These are phyloP conservation scores for Rallus limicola DNA, from an alignment of 2,113 vertebrate genomes.

Conservation along the genomic window DNA sequence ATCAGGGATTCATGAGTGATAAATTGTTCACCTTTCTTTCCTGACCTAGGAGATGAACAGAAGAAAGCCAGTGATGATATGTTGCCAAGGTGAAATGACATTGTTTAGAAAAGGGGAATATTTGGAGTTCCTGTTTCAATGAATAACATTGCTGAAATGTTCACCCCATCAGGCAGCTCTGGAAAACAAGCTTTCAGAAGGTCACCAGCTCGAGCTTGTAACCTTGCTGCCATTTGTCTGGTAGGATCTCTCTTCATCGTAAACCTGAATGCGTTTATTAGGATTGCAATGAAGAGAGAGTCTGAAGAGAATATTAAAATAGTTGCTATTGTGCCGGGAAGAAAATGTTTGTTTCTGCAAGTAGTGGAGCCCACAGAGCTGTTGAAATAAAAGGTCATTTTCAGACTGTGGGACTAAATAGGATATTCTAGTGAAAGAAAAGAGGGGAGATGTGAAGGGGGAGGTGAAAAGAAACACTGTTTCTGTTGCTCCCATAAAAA, in stretches of 20 bases:
- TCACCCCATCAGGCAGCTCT: slow-evolving; percentile 47
- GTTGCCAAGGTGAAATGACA: slow-evolving; percentile 46
- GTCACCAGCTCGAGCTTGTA: slow-evolving; percentile 31
- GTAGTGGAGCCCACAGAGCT: slow-evolving; percentile 2
- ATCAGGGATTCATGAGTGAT: not conserved
- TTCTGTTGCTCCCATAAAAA: not conserved
- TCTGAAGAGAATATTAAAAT: slow-evolving; percentile 68
- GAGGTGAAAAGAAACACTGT: not conserved
- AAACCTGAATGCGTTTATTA: slow-evolving; percentile 60
- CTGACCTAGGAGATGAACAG: slow-evolving; percentile 3
- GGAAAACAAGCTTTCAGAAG: slow-evolving; percentile 59
- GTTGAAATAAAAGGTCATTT: slow-evolving; percentile 59
- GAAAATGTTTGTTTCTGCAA: slow-evolving; percentile 49
- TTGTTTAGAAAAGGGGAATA: slow-evolving; percentile 40
- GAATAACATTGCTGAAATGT: slow-evolving; percentile 32
- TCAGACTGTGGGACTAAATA: slow-evolving; percentile 28
- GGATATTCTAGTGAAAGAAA: not conserved
- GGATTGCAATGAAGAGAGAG: slow-evolving; percentile 20
- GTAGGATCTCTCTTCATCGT: slow-evolving; percentile 34
- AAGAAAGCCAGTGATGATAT: slow-evolving; percentile 28
- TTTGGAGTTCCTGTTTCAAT: slow-evolving; percentile 27
- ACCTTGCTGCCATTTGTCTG: slow-evolving; percentile 58
- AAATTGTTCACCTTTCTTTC: slow-evolving; percentile 47
- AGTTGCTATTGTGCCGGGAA: slow-evolving; percentile 14
- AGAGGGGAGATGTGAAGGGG: not conserved